Evolutionary conservation across 2,888 invertebrate species (phyloP), one percentile per base, ranked within the genome.

Genomic region (Zygothrica quintamaculata): DNA sequence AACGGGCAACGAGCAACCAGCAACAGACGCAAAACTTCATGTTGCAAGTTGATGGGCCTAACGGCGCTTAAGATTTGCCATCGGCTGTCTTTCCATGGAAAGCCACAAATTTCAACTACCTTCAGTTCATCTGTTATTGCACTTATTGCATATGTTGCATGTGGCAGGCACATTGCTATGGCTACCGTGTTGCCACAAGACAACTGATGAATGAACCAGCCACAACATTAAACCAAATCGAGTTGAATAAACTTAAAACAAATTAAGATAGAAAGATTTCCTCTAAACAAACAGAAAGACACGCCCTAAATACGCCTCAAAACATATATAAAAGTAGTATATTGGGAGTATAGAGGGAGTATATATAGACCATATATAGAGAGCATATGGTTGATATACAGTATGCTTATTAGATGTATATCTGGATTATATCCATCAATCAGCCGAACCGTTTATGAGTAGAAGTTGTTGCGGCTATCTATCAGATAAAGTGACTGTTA

Each of bases 11-110:
- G 31, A 9, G 22, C 43, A 43, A 11, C 18, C 2, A 22, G 18
- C 18, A 22, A 5, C 25, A 11, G 26, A 26, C 26, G 44, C 36
- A 51, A 34, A 25, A 15, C 53, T 12, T 12, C 46, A 15, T 33
- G 39, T 25, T 26, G 12, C 18, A 22, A 36, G 55, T 9, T n/a
- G 9, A 7, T 3, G 18, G n/a, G 26, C 39, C 77, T 80, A 80
- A 80, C 80, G 80, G 80, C 84, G 80, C 64, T 77, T 85, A 60
- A 74, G 75, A 84, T 84, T 81, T 56, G 60, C 72, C 72, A 79
- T 79, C 72, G 57, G 40, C 50, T 26, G 42, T 51, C 44, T 65
- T 84, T 81, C 79, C 74, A 53, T 58, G 76, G 73, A 79, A 78
- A 72, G 13, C 55, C 53, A 57, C 36, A 57, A 34, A 1, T 3